phyloP scores from a whole-genome alignment of 2,797 vertebrate species.

The Cichlasoma orientale region DNA sequence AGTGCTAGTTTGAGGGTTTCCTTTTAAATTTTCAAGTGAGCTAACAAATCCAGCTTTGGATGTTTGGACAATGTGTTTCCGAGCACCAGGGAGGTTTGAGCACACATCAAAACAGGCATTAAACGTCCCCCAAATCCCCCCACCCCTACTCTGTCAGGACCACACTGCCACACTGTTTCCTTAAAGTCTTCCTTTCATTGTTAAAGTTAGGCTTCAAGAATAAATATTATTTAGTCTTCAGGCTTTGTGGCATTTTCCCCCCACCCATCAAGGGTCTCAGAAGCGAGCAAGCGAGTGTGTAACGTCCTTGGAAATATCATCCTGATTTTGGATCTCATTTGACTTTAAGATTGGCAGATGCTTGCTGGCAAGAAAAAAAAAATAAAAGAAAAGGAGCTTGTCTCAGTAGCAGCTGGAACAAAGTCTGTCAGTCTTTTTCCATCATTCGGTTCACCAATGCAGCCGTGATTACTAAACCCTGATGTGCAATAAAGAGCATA shows the following conservation, averaged over 20 bases:
- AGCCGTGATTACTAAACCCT: neutral
- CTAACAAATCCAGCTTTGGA: neutral
- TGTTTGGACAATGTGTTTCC: neutral
- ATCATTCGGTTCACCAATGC: neutral
- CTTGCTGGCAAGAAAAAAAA: neutral
- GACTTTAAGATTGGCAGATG: neutral
- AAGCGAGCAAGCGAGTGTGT: too few species aligned
- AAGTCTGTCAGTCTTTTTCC: neutral
- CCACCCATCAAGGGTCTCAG: too few species aligned
- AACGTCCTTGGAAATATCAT: too few species aligned
- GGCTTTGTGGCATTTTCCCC: neutral
- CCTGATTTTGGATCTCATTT: too few species aligned
- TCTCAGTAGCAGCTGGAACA: neutral
- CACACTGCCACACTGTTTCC: neutral
- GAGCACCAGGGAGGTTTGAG: neutral
- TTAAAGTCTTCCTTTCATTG: neutral
- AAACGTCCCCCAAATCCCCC: neutral
- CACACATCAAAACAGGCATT: neutral
- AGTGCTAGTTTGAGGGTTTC: neutral
- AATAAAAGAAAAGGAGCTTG: neutral
- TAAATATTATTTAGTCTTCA: neutral
- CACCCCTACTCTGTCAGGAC: neutral
- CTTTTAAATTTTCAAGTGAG: neutral
- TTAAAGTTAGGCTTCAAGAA: neutral
- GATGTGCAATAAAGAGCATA: neutral